Conservation (phyloP, 1,140 invertebrate species). For the Eurytemora carolleeae region DNA sequence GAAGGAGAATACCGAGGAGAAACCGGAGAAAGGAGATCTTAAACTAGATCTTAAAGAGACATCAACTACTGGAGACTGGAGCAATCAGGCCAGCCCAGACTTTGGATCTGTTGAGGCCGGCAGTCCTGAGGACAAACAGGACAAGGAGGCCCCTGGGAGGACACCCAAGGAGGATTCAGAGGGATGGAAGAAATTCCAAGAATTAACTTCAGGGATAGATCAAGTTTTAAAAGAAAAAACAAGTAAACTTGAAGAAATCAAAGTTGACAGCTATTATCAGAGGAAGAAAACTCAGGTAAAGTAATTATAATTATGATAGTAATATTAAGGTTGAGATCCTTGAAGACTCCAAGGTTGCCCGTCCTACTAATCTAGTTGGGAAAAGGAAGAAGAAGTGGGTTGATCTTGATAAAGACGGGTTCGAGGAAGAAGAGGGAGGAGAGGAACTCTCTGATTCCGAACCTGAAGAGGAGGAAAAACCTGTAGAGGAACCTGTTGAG, state of each 20-base stretch:
- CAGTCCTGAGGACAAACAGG: neutral
- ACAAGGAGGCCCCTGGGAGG: neutral
- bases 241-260: conserved; percentile 3
- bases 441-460: conserved; percentile 1
- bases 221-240: conserved; percentile 3
- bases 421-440: conserved; percentile 10
- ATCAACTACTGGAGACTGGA: neutral
- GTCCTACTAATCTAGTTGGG: neutral
- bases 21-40: no score
- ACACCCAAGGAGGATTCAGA: neutral
- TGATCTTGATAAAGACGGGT: conserved; percentile 6
- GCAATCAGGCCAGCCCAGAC: neutral
- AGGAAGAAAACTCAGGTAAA: conserved; percentile 3
- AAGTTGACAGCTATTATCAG: conserved; percentile 12
- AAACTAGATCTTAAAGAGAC: no score
- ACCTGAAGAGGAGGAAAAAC: neutral
- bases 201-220: conserved; percentile 9
- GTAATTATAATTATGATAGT: no score
- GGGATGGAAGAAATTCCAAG: neutral
- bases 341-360: neutral
- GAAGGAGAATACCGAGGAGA: no score
- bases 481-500: neutral
- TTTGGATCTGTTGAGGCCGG: neutral
- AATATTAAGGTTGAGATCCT: neutral
- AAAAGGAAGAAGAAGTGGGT: conserved; percentile 12